phyloP scores from a whole-genome alignment of 2,888 invertebrate species.

The Lochmaea capreae region DNA sequence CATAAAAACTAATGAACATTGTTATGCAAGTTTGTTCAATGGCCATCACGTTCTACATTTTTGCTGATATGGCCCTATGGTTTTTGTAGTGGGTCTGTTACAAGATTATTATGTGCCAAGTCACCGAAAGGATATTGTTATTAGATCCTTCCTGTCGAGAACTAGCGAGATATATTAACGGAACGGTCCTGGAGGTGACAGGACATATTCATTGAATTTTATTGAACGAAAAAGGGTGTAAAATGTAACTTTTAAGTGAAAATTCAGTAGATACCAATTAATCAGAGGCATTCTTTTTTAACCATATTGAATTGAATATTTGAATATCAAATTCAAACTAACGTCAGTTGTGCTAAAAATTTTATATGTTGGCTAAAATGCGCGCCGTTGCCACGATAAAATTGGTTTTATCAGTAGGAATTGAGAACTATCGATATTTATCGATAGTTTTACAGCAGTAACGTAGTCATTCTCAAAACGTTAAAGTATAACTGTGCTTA shows the following conservation, averaged over 20 bases:
- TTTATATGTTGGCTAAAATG: no score
- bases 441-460: no score
- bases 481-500: no score
- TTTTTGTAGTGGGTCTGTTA: slow-evolving; percentile 39
- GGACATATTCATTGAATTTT: slow-evolving; percentile 31
- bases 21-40: slow-evolving; percentile 38
- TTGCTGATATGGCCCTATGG: slow-evolving; percentile 30
- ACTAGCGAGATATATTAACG: slow-evolving; percentile 24
- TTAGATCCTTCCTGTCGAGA: slow-evolving; percentile 39
- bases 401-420: no score
- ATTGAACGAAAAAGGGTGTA: slow-evolving; percentile 21
- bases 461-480: no score
- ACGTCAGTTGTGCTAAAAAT: no score
- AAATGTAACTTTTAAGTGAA: not conserved
- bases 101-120: slow-evolving; percentile 40
- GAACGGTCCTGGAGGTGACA: slow-evolving; percentile 25
- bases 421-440: no score
- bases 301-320: no score
- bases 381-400: no score
- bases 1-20: slow-evolving; percentile 45
- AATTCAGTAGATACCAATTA: not conserved
- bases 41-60: slow-evolving; percentile 39
- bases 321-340: no score
- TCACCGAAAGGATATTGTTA: slow-evolving; percentile 42
- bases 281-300: not conserved